Evolutionary conservation across 2,888 invertebrate species (phyloP).

Genomic region (Trissonchulus latispiculum): DNA sequence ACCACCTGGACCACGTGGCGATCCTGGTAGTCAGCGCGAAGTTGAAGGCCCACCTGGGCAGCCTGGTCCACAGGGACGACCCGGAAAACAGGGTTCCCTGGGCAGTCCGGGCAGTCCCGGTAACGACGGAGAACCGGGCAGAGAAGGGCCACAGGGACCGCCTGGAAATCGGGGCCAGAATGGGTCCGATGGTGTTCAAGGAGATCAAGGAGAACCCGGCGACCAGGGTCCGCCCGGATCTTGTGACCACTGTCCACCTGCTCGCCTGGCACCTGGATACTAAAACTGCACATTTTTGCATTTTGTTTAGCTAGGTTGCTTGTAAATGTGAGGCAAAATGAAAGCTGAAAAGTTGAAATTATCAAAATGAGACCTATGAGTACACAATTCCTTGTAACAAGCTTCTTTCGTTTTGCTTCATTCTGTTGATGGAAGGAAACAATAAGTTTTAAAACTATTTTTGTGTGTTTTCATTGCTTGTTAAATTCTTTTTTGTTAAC

Average conservation of each 20-base stretch:
- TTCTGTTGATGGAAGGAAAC: no score
- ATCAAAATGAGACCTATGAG: no score
- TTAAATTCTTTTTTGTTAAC: no score
- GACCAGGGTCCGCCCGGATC: constrained; percentile 37
- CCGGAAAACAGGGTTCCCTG: background rate
- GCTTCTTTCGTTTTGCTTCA: no score
- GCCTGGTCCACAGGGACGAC: background rate
- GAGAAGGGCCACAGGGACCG: constrained; percentile 25
- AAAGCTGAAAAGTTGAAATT: no score
- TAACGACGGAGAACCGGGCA: constrained; percentile 2
- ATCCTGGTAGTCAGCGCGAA: background rate
- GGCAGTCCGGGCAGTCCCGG: background rate
- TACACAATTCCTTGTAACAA: no score
- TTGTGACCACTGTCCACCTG: constrained; percentile 41
- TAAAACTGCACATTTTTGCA: no score
- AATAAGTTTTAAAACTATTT: no score
- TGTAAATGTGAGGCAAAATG: no score
- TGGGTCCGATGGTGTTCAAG: constrained; percentile 35
- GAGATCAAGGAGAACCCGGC: constrained; percentile 34
- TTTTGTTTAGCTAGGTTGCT: no score
- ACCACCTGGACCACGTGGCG: background rate
- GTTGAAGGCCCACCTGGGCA: background rate
- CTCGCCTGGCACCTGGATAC: constrained; percentile 37
- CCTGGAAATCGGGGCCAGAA: constrained; percentile 36
- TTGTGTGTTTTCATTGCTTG: no score